Percentiles rank a stretch among this genome's conserved stretches.
phyloP scores from a whole-genome alignment of 2,113 vertebrate genomes.

The Saccopteryx leptura region DNA sequence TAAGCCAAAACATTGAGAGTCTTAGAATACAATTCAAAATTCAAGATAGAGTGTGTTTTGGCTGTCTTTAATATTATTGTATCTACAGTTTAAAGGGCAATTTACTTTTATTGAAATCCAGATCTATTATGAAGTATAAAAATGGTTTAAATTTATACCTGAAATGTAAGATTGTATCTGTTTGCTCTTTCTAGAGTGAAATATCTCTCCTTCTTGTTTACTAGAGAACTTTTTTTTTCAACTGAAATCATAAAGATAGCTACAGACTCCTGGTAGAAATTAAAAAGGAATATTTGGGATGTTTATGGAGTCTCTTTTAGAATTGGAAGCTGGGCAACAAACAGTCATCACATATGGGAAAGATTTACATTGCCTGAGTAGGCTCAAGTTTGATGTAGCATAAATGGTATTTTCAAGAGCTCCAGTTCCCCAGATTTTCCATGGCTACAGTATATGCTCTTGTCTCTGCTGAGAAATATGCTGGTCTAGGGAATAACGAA shows the following conservation, averaged over 20 bases:
- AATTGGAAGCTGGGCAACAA: constrained; percentile 69
- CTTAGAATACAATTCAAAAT: constrained; percentile 57
- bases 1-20: neutral
- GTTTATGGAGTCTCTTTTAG: constrained; percentile 53
- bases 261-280: constrained; percentile 35
- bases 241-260: constrained; percentile 48
- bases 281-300: constrained; percentile 65
- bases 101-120: constrained; percentile 70
- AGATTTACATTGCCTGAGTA: constrained; percentile 83
- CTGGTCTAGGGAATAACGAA: constrained; percentile 81
- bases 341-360: constrained; percentile 77
- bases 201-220: constrained; percentile 15
- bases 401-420: constrained; percentile 83
- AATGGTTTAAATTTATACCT: constrained; percentile 57
- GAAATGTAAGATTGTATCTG: constrained; percentile 24
- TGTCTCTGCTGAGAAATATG: constrained; percentile 86
- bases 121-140: constrained; percentile 31
- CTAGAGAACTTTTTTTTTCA: constrained; percentile 20
- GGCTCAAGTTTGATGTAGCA: constrained; percentile 75
- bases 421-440: constrained; percentile 85
- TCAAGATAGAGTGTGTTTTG: constrained; percentile 27
- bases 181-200: constrained; percentile 49
- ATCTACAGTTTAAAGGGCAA: constrained; percentile 24
- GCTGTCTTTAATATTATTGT: constrained; percentile 27
- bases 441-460: constrained; percentile 83